Percentiles rank a stretch among this genome's conserved stretches.
Evolutionary conservation across 2,888 invertebrate species (phyloP).

Genomic region (Malacosoma neustria): DNA sequence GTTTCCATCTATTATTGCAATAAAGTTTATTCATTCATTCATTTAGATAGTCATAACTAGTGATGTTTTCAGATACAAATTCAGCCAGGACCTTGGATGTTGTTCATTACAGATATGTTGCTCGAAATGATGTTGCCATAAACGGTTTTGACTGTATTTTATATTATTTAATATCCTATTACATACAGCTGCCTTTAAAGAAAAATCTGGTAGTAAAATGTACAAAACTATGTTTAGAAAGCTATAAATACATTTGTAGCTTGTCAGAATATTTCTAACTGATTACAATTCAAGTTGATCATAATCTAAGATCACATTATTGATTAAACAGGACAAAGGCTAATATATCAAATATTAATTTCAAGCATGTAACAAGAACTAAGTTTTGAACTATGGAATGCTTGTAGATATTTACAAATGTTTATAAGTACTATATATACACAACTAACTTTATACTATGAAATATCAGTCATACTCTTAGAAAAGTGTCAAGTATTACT

Average conservation of each 20-base stretch:
- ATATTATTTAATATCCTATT: no score
- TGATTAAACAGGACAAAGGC: background rate
- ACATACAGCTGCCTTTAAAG: no score
- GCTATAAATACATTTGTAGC: background rate
- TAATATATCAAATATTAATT: background rate
- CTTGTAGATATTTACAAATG: slow-evolving; percentile 3
- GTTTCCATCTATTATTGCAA: no score
- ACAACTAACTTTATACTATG: slow-evolving; percentile 12
- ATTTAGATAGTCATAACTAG: no score
- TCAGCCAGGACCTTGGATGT: no score
- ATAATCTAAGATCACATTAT: background rate
- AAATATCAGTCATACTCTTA: slow-evolving; percentile 21
- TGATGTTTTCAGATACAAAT: no score
- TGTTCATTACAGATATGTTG: no score
- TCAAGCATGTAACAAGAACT: no score
- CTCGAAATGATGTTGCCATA: no score
- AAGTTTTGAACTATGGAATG: slow-evolving; percentile 7
- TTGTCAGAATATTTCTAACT: background rate
- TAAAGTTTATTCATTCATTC: no score
- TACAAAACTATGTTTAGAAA: background rate
- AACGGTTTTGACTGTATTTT: no score
- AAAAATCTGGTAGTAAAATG: background rate
- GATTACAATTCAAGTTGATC: background rate
- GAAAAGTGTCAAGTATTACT: slow-evolving; percentile 11
- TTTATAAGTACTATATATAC: slow-evolving; percentile 11